Evolutionary conservation across 2,797 vertebrate genomes (phyloP), one percentile per base, ranked within the genome.

Genomic region (Ptychadena robeensis): DNA sequence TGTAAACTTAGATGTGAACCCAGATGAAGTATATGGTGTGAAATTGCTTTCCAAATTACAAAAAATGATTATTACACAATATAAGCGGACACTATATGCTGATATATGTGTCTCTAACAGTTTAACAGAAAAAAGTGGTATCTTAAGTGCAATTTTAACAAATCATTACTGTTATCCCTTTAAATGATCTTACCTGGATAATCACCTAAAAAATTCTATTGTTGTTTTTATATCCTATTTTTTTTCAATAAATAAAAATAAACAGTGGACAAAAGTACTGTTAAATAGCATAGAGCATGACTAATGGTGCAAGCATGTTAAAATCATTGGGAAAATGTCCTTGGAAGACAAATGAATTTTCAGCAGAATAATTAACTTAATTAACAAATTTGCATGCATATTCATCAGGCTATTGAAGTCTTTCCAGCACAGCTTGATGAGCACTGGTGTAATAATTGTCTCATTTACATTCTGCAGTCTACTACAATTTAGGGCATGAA

Each of bases 311-410:
- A 96, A 97, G 96, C 96, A 98, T 98, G 97, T 97, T 97, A 97
- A 98, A 98, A 98, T 98, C 97, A 98, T 97, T 95, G 97, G 96
- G 96, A 96, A 97, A 97, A 99, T 96, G 97, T 98, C 97, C 98
- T 99, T 99, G 97, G 96, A 98, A 98, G 96, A 97, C 96, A 94
- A 97, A 98, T 98, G 96, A 94, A 98, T 98, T 97, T 98, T 97
- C 96, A 96, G 95, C 96, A 97, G 96, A 98, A 97, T 98, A 98
- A 98, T 98, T 98, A 98, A 98, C 96, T 97, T 98, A 98, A 98
- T 98, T 97, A 98, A 98, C 96, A 98, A 98, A 98, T 98, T 97
- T 96, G 94, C 97, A 98, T 99, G 96, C 97, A 98, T 98, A 99
- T 98, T 98, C 96, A 98, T 98, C 96, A 98, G 96, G 96, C 96